A percentile compares a stretch with the other conserved stretches of the same genome.
Evolutionary conservation across 2,888 invertebrate genomes (phyloP).

Genomic region (Dendrolimus pini): DNA sequence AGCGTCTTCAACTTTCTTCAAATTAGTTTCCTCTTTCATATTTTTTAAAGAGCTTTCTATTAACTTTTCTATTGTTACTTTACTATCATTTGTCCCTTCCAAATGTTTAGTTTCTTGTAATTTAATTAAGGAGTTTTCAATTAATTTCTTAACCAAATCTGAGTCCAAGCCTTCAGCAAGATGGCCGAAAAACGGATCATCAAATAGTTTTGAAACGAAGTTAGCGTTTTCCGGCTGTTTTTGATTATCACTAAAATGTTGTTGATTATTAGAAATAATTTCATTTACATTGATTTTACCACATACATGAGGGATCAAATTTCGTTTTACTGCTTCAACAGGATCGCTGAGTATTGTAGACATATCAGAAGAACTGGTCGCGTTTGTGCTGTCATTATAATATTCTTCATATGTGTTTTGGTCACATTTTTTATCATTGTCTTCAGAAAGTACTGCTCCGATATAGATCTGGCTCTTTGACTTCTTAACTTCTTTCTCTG

Average conservation of each 20-base stretch:
- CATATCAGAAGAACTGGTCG: conserved; percentile 45
- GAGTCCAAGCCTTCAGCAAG: conserved; percentile 79
- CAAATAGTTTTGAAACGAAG: conserved; percentile 77
- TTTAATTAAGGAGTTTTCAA: conserved; percentile 81
- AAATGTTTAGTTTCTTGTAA: conserved; percentile 68
- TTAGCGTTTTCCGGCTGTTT: conserved; percentile 47
- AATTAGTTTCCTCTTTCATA: conserved; percentile 48
- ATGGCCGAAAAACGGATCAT: conserved; percentile 80
- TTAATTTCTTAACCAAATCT: conserved; percentile 78
- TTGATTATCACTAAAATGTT: conserved; percentile 13
- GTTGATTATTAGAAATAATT: conserved; percentile 14
- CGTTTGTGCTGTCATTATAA: conserved; percentile 31
- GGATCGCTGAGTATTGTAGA: conserved; percentile 80
- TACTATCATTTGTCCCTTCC: conserved; percentile 62
- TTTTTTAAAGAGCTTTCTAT: conserved; percentile 67
- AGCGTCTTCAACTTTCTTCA: conserved; percentile 10
- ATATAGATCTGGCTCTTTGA: conserved; percentile 73
- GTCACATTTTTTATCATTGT: conserved; percentile 34
- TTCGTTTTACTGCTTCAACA: conserved; percentile 84
- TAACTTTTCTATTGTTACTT: conserved; percentile 66
- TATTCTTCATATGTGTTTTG: conserved; percentile 63
- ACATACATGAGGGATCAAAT: conserved; percentile 86
- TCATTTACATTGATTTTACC: conserved; percentile 71
- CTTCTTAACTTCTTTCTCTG: conserved; percentile 59
- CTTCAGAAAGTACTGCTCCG: conserved; percentile 51